phyloP scores from a whole-genome alignment of 2,113 vertebrate genomes.

The Nothoprocta perdicaria region DNA sequence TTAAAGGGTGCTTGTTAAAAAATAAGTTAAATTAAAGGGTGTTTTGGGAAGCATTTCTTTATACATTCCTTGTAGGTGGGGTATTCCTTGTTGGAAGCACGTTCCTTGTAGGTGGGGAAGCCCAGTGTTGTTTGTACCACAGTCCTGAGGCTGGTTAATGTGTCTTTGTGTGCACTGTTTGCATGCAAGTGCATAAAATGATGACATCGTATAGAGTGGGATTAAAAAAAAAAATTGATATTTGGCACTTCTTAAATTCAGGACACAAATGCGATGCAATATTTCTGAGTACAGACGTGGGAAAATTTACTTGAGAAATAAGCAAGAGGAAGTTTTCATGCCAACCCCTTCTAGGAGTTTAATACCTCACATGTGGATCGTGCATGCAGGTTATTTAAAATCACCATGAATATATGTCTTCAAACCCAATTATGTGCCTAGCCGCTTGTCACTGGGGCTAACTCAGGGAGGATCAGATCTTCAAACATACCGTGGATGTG shows the following conservation, averaged over 20 bases:
- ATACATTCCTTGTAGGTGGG: constrained; percentile 35
- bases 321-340: not conserved
- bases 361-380: not conserved
- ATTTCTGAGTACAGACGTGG: not conserved
- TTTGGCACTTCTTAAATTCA: not conserved
- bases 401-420: not conserved
- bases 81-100: not conserved
- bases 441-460: not conserved
- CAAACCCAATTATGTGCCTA: not conserved
- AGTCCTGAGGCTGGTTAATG: not conserved
- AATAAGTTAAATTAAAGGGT: constrained; percentile 50
- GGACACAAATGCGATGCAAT: not conserved
- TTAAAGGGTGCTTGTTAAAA: constrained; percentile 51
- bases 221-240: not conserved
- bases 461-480: not conserved
- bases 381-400: not conserved
- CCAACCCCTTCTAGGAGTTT: not conserved
- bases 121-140: not conserved
- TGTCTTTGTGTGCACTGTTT: not conserved
- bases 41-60: constrained; percentile 37
- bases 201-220: not conserved
- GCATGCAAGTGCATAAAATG: not conserved
- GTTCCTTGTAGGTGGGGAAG: constrained; percentile 20
- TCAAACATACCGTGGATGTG: not conserved
- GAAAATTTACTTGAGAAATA: constrained; percentile 12